Percentiles rank a stretch among this genome's conserved stretches.
phyloP scores from a whole-genome alignment of 1,140 invertebrate species.

The Habropoda laboriosa region DNA sequence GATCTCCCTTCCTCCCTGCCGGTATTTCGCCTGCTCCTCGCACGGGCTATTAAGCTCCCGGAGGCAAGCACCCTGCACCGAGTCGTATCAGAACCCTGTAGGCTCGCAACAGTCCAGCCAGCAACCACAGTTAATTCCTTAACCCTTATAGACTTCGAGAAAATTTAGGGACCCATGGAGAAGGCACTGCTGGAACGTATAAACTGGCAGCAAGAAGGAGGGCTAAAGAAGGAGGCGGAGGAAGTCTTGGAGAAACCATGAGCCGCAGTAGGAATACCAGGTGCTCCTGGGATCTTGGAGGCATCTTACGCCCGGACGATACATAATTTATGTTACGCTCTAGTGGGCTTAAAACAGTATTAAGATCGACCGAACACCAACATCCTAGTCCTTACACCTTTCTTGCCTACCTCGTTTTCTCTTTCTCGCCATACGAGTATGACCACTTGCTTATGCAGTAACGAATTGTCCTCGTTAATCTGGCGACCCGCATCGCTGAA shows the following conservation, averaged over 20 bases:
- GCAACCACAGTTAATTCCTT: constrained; percentile 78
- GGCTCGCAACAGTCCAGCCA: constrained; percentile 56
- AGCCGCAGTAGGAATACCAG: constrained; percentile 77
- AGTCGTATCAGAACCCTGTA: constrained; percentile 59
- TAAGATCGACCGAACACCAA: constrained; percentile 78
- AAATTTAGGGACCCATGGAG: constrained; percentile 76
- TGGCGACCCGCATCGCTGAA: no score
- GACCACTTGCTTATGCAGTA: no score
- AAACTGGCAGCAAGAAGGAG: constrained; percentile 55
- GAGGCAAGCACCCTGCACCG: constrained; percentile 48
- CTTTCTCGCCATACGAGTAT: no score
- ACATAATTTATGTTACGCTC: constrained; percentile 82
- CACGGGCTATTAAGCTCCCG: constrained; percentile 73
- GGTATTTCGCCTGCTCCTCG: constrained; percentile 51
- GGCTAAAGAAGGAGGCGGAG: constrained; percentile 57
- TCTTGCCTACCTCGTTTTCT: constrained; percentile 30
- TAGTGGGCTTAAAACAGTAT: constrained; percentile 81
- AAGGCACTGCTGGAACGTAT: constrained; percentile 45
- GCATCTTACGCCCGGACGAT: constrained; percentile 81
- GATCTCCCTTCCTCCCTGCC: constrained; percentile 44
- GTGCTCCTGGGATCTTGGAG: constrained; percentile 80
- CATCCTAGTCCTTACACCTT: constrained; percentile 64
- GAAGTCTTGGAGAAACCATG: constrained; percentile 54
- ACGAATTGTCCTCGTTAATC: no score
- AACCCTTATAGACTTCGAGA: constrained; percentile 80